Evolutionary conservation across 1,140 invertebrate genomes (phyloP), one percentile per base, ranked within the genome.

Genomic region (Pollicipes pollicipes): DNA sequence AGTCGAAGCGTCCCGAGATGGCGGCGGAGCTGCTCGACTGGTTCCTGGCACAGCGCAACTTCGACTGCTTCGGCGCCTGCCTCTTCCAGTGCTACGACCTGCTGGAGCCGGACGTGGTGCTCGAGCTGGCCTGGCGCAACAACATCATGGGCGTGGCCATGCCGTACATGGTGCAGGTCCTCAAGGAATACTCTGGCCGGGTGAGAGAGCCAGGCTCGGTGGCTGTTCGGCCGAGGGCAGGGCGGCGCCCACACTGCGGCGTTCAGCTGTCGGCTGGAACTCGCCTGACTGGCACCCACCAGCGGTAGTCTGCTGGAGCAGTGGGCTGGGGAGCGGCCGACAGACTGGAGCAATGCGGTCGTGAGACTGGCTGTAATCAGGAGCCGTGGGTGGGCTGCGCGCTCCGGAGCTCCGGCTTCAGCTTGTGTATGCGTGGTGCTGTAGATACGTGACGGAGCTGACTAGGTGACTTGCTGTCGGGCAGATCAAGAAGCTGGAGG

Each of bases 121-220:
- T 99, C 72, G 97, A 99, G 81, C 82, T 99, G 58, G 92, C 97
- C 69, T 99, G 97, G 97, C 86, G 92, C 82, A 93, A 99, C 82
- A 93, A 95, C 78, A 97, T 99, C 75, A 93, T 97, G 86, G 94
- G 99, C 83, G 98, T 97, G 81, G 96, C 97, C 67, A 99, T 99
- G 97, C 97, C 97, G 66, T 99, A 96, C 83, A 87, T 99, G 78
- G 97, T 99, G 76, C 97, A 98, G 84, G 76, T 78, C 30, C 21
- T 64, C 63, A 64, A 37, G 31, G 29, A 58, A n/a, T 27, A n/a
- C 24, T 16, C 63, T 24, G 63, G 63, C 63, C 6, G 27, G 63
- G 63, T 64, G 24, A 27, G 63, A 6, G 35, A 35, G 17, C 35
- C n/a, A n/a, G n/a, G n/a, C n/a, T n/a, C n/a, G n/a, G n/a, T n/a